Percentiles rank a stretch among this genome's conserved stretches.
phyloP scores from a whole-genome alignment of 2,113 vertebrate species.

The Macaca mulatta region DNA sequence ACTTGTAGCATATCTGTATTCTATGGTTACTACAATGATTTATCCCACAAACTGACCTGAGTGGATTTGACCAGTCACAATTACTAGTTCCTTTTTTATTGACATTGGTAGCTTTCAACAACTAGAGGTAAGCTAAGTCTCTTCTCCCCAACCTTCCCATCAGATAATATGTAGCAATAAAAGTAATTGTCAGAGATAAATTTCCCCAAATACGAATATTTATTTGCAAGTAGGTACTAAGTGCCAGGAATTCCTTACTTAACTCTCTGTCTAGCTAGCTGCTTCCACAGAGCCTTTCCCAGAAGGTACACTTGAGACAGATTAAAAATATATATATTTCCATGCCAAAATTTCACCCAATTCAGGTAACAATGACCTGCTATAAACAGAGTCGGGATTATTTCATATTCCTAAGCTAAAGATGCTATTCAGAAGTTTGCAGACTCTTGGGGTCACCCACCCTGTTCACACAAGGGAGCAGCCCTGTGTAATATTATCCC shows the following conservation, averaged over 20 bases:
- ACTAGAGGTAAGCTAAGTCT: neutral
- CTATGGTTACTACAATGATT: neutral
- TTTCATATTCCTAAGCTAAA: neutral
- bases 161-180: neutral
- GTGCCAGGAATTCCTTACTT: neutral
- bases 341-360: conserved; percentile 17
- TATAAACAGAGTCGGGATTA: neutral
- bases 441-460: neutral
- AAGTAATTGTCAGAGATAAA: neutral
- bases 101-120: neutral
- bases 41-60: neutral
- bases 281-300: neutral
- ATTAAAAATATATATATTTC: neutral
- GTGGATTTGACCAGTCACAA: neutral
- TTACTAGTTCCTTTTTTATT: neutral
- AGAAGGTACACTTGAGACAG: conserved; percentile 37
- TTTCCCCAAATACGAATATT: neutral
- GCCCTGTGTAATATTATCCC: accelerated
- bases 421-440: neutral
- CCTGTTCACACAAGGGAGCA: neutral
- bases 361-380: neutral
- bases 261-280: neutral
- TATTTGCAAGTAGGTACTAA: neutral
- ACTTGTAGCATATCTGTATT: neutral
- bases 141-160: neutral